Evolutionary conservation across 2,113 vertebrate species (phyloP).

Genomic region (Grallaria varia): DNA sequence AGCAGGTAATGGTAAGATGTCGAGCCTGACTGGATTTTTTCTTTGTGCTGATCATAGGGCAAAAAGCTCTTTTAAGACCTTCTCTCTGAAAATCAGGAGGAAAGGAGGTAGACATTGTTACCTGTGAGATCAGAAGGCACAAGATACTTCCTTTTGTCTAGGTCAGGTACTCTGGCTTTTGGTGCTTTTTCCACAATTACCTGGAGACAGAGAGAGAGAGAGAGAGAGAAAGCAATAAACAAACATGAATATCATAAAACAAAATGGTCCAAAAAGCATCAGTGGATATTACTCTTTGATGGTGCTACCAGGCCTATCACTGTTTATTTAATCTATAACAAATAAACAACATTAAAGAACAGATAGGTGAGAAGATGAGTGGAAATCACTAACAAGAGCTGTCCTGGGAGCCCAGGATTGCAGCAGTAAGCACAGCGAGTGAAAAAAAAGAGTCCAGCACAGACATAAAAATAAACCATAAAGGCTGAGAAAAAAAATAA

Average conservation of each 20-base stretch:
- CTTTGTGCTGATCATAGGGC: neutral
- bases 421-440: neutral
- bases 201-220: too few relatives aligned
- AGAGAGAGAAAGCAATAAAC: neutral
- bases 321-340: neutral
- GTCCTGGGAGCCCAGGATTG: neutral
- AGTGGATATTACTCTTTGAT: neutral
- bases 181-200: slow-evolving; percentile 93
- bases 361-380: neutral
- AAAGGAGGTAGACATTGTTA: slow-evolving; percentile 47
- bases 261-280: neutral
- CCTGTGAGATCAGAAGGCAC: slow-evolving; percentile 97
- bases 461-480: slow-evolving; percentile 35
- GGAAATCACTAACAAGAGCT: neutral
- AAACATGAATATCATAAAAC: neutral
- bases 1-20: neutral
- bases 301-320: neutral
- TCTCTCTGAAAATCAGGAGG: neutral
- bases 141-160: slow-evolving; percentile 97
- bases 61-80: neutral
- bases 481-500: neutral
- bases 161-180: slow-evolving; percentile 92
- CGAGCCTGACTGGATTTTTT: neutral
- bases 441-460: neutral
- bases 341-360: neutral